phyloP scores from a whole-genome alignment of 2,888 invertebrate genomes.

The Ichneumon xanthorius region DNA sequence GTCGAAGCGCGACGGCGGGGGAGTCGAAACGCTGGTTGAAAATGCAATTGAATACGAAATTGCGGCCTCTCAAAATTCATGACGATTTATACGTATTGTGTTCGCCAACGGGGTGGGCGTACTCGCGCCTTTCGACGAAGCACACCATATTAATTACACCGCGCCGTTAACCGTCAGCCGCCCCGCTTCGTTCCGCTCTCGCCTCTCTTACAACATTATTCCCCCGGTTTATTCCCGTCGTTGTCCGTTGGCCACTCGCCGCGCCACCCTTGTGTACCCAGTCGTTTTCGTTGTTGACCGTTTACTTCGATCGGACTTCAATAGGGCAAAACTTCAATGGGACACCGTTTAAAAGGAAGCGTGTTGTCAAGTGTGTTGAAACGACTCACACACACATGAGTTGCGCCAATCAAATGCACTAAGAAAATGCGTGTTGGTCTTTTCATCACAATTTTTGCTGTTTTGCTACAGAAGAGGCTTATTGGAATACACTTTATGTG shows the following conservation, averaged over 20 bases:
- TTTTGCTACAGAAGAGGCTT: too few relatives aligned
- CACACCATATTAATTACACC: slow-evolving; percentile 77
- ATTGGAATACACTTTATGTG: too few relatives aligned
- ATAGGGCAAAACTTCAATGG: slow-evolving; percentile 3
- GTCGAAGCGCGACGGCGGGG: slow-evolving; percentile 61
- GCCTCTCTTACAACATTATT: slow-evolving; percentile 42
- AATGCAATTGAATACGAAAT: slow-evolving; percentile 79
- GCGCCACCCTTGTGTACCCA: not conserved
- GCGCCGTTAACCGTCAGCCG: slow-evolving; percentile 63
- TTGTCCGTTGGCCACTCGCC: slow-evolving; percentile 24
- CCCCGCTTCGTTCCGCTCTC: slow-evolving; percentile 15
- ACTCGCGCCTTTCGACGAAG: slow-evolving; percentile 71
- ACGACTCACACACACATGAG: too few relatives aligned
- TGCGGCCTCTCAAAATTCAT: slow-evolving; percentile 81
- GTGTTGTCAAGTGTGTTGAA: too few relatives aligned
- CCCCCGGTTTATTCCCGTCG: slow-evolving; percentile 35
- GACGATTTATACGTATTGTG: slow-evolving; percentile 80
- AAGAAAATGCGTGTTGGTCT: not conserved
- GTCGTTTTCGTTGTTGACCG: slow-evolving; percentile 20
- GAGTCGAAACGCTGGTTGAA: slow-evolving; percentile 66
- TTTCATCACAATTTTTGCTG: too few relatives aligned
- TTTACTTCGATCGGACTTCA: slow-evolving; percentile 25
- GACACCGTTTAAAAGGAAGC: not conserved
- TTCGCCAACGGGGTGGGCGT: slow-evolving; percentile 77
- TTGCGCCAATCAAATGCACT: not conserved